Conservation (phyloP, 2,797 vertebrate species). For the Peromyscus aztecus region DNA sequence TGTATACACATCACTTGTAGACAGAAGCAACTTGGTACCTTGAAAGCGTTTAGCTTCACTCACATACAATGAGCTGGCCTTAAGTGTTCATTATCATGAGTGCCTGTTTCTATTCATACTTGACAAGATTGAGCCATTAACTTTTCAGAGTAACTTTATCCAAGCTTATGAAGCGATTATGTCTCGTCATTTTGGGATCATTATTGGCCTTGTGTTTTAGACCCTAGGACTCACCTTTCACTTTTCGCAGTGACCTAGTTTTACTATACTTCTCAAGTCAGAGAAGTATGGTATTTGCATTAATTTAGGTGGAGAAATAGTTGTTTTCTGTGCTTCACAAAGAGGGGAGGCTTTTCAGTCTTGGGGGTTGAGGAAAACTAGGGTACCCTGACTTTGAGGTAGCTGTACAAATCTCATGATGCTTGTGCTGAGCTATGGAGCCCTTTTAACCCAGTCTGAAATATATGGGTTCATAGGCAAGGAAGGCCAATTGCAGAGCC, state of each 20-base stretch:
- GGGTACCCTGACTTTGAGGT: neutral
- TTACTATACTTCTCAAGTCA: neutral
- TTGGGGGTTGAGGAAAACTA: neutral
- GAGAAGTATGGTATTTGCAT: conserved; percentile 27
- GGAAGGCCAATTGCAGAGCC: neutral
- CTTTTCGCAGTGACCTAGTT: neutral
- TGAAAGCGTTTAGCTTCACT: conserved; percentile 62
- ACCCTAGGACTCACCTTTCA: neutral
- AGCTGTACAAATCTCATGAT: neutral
- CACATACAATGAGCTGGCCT: conserved; percentile 40
- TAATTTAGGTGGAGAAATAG: conserved; percentile 47
- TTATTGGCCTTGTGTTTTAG: neutral
- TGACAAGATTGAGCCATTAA: conserved; percentile 63
- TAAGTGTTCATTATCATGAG: conserved; percentile 69
- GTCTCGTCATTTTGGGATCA: conserved; percentile 48
- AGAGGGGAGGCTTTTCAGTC: conserved; percentile 1
- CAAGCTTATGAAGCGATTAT: conserved; percentile 58
- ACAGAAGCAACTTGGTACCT: conserved; percentile 32
- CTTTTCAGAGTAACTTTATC: conserved; percentile 68
- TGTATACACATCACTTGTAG: conserved; percentile 44
- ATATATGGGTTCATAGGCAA: neutral
- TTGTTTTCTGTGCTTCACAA: conserved; percentile 20
- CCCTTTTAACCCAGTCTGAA: neutral
- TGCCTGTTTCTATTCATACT: conserved; percentile 66
- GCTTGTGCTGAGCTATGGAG: neutral